Evolutionary conservation across 2,797 vertebrate genomes (phyloP), one percentile per base, ranked within the genome.

Genomic region (Crypturellus tataupa): DNA sequence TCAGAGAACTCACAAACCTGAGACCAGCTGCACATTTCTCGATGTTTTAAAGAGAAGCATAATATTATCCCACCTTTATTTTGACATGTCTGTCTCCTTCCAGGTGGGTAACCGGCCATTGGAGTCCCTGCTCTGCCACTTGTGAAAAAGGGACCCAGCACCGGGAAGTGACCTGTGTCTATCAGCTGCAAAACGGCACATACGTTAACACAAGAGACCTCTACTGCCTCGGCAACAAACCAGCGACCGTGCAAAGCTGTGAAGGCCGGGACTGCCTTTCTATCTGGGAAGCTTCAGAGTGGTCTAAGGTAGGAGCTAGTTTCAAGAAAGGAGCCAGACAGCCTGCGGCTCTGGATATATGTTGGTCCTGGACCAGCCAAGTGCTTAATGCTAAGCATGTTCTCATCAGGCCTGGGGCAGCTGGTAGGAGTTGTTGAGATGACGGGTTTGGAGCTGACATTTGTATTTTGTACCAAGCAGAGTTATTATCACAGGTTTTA

Each of bases 241-340:
- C 99, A 2, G 71, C 98, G 2, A 80, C 94, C 0, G 58, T 98
- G 60, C 99, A 99, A 91, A 98, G 96, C 97, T 99, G 99, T 7
- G 98, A 99, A 95, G 99, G 99, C 16, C 98, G 98, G 35, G 98
- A 98, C 93, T 99, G 99, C 95, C 98, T 99, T 71, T 98, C 98
- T 9, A 97, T 99, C 89, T 99, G 99, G 99, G 99, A 99, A 90
- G 98, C 98, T 0, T 99, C 99, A 0, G 99, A 99, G 96, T 99
- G 99, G 99, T 99, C 99, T 81, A 98, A 98, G 99, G 99, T 99
- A 95, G 70, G 97, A 95, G 9, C 10, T 25, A 10, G 55, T n/a
- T n/a, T 47, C 39, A 9, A 70, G 49, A 58, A 58, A 53, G 53
- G n/a, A 94, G 47, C 29, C 47, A 79, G 37, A 23, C 31, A 73